Evolutionary conservation across 2,888 invertebrate genomes (phyloP).

Genomic region (Hedya salicella): DNA sequence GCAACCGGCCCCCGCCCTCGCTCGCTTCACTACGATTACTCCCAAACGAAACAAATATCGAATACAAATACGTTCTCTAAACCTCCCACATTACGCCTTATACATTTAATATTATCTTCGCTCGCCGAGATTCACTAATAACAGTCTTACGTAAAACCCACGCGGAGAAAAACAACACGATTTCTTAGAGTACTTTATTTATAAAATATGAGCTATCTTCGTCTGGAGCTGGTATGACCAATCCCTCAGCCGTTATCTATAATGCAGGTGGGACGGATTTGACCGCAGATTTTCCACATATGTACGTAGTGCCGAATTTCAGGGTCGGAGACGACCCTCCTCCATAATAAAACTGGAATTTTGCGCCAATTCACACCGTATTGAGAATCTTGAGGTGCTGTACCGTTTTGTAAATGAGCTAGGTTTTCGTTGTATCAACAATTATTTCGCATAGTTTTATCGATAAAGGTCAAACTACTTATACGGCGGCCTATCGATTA

Average conservation of each 20-base stretch:
- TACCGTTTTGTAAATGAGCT: conserved; percentile 16
- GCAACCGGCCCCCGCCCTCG: conserved; percentile 35
- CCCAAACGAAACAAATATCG: conserved; percentile 26
- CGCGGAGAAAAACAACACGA: conserved; percentile 10
- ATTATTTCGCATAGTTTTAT: conserved; percentile 15
- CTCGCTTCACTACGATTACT: conserved; percentile 27
- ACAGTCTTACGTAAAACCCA: conserved; percentile 11
- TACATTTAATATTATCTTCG: conserved; percentile 17
- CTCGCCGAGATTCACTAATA: conserved; percentile 25
- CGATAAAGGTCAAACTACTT: conserved; percentile 14
- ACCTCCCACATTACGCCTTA: conserved; percentile 14
- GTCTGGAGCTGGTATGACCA: conserved; percentile 46
- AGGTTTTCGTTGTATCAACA: neutral
- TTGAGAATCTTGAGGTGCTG: neutral
- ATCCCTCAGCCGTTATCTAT: conserved; percentile 49
- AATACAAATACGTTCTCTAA: conserved; percentile 29
- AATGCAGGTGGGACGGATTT: conserved; percentile 46
- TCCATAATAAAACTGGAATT: conserved; percentile 28
- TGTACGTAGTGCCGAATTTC: conserved; percentile 20
- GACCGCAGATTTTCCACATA: conserved; percentile 37
- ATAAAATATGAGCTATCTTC: conserved; percentile 29
- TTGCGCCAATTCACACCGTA: conserved; percentile 16
- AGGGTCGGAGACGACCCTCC: conserved; percentile 18
- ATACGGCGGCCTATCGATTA: conserved; percentile 57
- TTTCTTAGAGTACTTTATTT: conserved; percentile 15